Evolutionary conservation across 2,888 invertebrate species (phyloP), one percentile per base, ranked within the genome.

Genomic region (Spodoptera exigua): DNA sequence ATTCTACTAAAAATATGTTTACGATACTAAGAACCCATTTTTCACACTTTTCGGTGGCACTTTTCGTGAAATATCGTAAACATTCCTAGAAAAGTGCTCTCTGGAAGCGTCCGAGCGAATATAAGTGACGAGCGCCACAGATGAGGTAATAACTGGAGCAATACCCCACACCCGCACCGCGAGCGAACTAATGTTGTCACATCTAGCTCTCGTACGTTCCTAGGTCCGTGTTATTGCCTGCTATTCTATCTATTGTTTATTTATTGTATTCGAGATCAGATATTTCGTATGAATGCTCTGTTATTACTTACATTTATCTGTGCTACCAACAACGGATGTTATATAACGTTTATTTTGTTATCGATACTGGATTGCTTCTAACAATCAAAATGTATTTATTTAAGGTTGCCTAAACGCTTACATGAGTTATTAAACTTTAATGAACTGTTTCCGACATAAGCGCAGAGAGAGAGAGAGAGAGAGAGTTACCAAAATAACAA

Each of bases 11-110:
- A n/a, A 32, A 48, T 34, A 32, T 14, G 34, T 44, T 2, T 27
- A 17, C 11, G 27, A 27, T 27, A 27, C 27, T 1, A 27, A 9
- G 9, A 27, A 1, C 9, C 27, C 27, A 27, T 27, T 27, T 27
- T 27, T 27, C 27, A 27, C 7, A 27, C 27, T 27, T 27, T 27
- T 27, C 21, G 21, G 3, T 21, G 21, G 5, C 21, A 21, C 3
- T 21, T 21, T 21, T 21, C 27, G 51, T 52, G 13, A 27, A 9
- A 53, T n/a, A 37, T 46, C 40, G 21, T 21, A 17, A 39, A n/a
- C 18, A 16, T 44, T 43, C n/a, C 21, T 9, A 48, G 17, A 37
- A 46, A 59, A 68, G 34, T 39, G 44, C 17, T 41, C 35, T 61
- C 39, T 9, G 10, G 12, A 37, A 34, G 35, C 39, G 12, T 41